Conservation (phyloP, 2,113 vertebrate species). For the Athene noctua region DNA sequence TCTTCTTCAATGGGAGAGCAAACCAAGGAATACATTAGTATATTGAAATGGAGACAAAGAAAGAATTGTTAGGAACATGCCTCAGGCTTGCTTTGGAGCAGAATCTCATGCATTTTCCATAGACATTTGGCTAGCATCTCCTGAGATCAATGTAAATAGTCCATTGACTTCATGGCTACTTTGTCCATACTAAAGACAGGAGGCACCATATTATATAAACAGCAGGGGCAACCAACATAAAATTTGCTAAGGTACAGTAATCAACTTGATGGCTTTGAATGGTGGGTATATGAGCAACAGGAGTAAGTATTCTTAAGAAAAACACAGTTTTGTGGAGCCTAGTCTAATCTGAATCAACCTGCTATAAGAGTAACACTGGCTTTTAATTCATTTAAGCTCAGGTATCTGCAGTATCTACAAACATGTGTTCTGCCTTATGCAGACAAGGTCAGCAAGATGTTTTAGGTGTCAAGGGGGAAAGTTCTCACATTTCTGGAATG, state of each 20-base stretch:
- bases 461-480: constrained; percentile 14
- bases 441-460: constrained; percentile 26
- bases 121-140: background rate
- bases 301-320: background rate
- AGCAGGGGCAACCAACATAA: background rate
- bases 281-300: background rate
- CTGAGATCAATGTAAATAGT: background rate
- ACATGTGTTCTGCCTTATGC: background rate
- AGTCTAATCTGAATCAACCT: background rate
- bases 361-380: background rate
- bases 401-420: background rate
- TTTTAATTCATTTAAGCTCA: background rate
- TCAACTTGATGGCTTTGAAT: background rate
- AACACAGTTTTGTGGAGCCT: background rate
- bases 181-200: background rate
- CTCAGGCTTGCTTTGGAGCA: background rate
- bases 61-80: background rate
- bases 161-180: background rate
- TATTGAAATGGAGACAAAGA: background rate
- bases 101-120: background rate
- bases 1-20: background rate
- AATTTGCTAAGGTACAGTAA: background rate
- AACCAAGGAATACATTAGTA: background rate
- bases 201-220: background rate
- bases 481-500: constrained; percentile 28